These are phyloP conservation scores for Myxocyprinus asiaticus DNA, from an alignment of 2,113 vertebrate genomes.

Conservation along the genomic window DNA sequence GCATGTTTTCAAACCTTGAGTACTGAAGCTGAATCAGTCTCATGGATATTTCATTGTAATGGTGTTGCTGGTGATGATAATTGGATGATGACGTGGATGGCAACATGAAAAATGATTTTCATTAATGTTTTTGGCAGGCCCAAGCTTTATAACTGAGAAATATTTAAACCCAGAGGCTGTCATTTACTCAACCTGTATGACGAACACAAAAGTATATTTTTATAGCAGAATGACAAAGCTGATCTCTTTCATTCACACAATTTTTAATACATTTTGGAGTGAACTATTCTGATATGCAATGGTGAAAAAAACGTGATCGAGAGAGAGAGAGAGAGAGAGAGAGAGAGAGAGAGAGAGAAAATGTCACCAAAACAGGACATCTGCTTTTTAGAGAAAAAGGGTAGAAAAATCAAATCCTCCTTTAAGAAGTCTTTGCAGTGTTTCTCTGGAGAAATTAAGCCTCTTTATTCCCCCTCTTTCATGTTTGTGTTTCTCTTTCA, in stretches of 20 bases:
- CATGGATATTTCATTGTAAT: not conserved
- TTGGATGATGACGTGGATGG: not conserved
- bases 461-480: slow-evolving; percentile 35
- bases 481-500: slow-evolving; percentile 31
- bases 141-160: not conserved
- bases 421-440: slow-evolving; percentile 19
- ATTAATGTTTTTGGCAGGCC: not conserved
- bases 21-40: not conserved
- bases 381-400: slow-evolving; percentile 4
- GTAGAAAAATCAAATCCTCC: slow-evolving; percentile 14
- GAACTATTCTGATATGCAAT: too few species aligned
- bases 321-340: too few species aligned
- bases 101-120: not conserved
- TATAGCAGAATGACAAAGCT: too few species aligned
- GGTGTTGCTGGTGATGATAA: not conserved
- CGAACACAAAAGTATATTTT: too few species aligned
- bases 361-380: not conserved
- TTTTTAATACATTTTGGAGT: too few species aligned
- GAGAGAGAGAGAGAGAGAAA: too few species aligned
- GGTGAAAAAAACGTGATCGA: too few species aligned
- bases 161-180: not conserved
- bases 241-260: too few species aligned
- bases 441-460: slow-evolving; percentile 41
- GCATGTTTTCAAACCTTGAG: not conserved
- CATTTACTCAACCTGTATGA: not conserved